Evolutionary conservation across 2,113 vertebrate species (phyloP).

Genomic region (Syrmaticus mikado): DNA sequence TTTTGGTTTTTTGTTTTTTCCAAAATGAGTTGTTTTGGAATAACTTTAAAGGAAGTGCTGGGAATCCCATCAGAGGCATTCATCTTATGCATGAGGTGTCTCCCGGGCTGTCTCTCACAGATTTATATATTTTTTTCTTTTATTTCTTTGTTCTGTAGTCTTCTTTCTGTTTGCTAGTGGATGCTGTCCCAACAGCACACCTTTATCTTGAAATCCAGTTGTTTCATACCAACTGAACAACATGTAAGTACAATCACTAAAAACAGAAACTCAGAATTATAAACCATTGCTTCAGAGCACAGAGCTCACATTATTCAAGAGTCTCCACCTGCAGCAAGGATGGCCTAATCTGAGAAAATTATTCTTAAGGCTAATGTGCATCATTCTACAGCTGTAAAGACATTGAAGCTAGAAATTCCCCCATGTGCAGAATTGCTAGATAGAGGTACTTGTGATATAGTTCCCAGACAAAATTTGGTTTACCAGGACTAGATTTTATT

Average conservation of each 20-base stretch:
- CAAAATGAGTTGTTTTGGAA: neutral
- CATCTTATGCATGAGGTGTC: neutral
- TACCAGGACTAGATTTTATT: neutral
- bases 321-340: neutral
- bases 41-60: neutral
- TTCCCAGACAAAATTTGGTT: neutral
- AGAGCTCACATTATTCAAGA: neutral
- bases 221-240: neutral
- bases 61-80: neutral
- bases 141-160: neutral
- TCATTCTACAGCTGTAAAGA: neutral
- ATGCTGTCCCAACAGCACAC: neutral
- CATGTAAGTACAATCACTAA: neutral
- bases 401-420: neutral
- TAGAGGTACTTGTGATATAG: neutral
- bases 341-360: neutral
- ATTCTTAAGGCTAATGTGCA: neutral
- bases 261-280: neutral
- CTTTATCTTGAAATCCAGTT: neutral
- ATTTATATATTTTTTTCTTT: neutral
- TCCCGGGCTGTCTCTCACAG: neutral
- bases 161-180: neutral
- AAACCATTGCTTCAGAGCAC: neutral
- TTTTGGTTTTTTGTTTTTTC: neutral
- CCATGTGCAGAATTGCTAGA: neutral